Evolutionary conservation across 2,113 vertebrate species (phyloP), one percentile per base, ranked within the genome.

Genomic region (Chamaea fasciata): DNA sequence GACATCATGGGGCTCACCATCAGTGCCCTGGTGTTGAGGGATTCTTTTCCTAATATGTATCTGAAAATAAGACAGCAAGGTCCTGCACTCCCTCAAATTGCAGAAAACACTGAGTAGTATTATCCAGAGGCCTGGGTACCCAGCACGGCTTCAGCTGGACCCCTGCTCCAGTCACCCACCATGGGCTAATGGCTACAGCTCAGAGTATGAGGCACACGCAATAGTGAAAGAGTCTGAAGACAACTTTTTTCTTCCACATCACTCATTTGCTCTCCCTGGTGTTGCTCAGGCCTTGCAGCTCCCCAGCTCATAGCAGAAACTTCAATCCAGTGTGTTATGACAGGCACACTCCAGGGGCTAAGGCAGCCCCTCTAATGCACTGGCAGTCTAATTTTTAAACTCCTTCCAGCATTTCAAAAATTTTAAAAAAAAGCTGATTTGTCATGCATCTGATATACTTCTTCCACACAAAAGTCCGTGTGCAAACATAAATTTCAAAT

Each of bases 401-500:
- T 86, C 67, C 62, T 93, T 59, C 63, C 59, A 97, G 46, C 49
- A 85, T 87, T 42, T 92, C 42, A 91, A 78, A 96, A 93, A 91
- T 57, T 76, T 57, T 76, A 77, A 96, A 96, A 91, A 84, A 26
- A 78, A 75, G 50, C 64, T 94, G 56, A 90, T 89, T 94, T 91
- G 65, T 27, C 75, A 95, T 56, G 39, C 53, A 95, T 92, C 46
- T 88, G 71, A 95, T 77, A 87, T 35, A 96, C 39, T 87, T 79
- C 89, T 90, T 93, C 76, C 49, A 87, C 50, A 83, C 60, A 71
- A 89, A 95, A 83, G 63, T 42, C 89, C 4, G 56, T 55, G 76
- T 92, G 83, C 80, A 96, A 96, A 95, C 42, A 88, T 71, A 39
- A 83, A 71, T 97, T 96, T 97, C 87, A 84, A 96, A 89, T 71